Evolutionary conservation across 1,140 invertebrate species (phyloP).

Genomic region (Zaprionus davidi): DNA sequence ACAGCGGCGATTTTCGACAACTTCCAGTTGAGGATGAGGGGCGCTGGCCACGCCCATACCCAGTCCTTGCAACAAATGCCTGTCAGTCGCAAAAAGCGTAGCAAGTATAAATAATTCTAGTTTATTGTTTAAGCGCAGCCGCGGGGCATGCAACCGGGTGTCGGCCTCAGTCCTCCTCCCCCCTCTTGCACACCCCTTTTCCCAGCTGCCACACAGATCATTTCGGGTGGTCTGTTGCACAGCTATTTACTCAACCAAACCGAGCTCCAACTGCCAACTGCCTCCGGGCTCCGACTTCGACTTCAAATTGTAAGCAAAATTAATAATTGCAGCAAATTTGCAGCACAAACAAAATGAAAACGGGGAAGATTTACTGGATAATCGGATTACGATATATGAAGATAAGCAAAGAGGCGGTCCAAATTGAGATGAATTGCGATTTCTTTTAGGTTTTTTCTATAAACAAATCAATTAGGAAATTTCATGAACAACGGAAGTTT

Average conservation of each 20-base stretch:
- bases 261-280: constrained; percentile 30
- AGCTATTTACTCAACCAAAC: constrained; percentile 63
- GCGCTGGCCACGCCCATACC: neutral
- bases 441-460: neutral
- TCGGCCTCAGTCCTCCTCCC: neutral
- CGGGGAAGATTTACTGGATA: neutral
- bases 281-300: neutral
- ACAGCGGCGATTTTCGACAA: constrained; percentile 60
- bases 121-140: constrained; percentile 69
- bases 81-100: constrained; percentile 63
- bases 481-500: neutral
- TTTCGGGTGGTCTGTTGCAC: constrained; percentile 32
- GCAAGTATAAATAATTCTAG: constrained; percentile 77
- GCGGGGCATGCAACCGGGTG: constrained; percentile 12
- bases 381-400: neutral
- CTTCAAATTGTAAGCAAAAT: constrained; percentile 34
- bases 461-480: neutral
- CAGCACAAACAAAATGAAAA: neutral
- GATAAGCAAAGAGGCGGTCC: neutral
- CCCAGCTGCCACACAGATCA: neutral
- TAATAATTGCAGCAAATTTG: constrained; percentile 18
- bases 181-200: constrained; percentile 16
- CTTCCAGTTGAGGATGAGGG: constrained; percentile 12
- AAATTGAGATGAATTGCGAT: neutral
- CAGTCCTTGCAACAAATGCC: constrained; percentile 41